Evolutionary conservation across 2,888 invertebrate genomes (phyloP).

Genomic region (Harpagoxenus sublaevis): DNA sequence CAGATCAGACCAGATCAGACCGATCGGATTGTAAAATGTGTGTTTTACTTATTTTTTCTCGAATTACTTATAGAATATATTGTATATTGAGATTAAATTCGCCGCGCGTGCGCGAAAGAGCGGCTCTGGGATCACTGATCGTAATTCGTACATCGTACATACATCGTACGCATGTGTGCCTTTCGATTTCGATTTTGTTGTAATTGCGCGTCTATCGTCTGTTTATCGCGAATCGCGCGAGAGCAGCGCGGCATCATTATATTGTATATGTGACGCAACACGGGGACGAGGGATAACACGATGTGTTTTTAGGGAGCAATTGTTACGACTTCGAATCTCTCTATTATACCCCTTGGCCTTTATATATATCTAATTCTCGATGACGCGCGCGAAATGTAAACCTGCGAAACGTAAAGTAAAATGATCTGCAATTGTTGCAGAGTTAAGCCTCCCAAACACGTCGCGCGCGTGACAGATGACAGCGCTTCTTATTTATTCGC

Average conservation of each 20-base stretch:
- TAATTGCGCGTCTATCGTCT: neutral
- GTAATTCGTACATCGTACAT: neutral
- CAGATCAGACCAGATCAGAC: neutral
- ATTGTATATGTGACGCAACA: neutral
- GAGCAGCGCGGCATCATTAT: neutral
- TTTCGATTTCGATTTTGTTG: constrained; percentile 9
- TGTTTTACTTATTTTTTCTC: too few relatives aligned
- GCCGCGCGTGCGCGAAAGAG: constrained; percentile 1
- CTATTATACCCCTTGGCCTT: neutral
- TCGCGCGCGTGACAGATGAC: constrained; percentile 14
- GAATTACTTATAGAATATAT: too few relatives aligned
- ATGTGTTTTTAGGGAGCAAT: neutral
- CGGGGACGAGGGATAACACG: neutral
- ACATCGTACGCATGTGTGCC: neutral
- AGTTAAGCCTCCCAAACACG: neutral
- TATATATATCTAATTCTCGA: neutral
- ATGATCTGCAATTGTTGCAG: neutral
- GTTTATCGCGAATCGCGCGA: neutral
- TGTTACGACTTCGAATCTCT: neutral
- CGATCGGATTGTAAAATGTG: neutral
- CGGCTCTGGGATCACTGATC: neutral
- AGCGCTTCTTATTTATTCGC: neutral
- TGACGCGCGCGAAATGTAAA: neutral
- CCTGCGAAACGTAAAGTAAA: neutral
- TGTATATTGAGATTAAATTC: neutral